Percentiles rank a stretch among this genome's conserved stretches.
Conservation (phyloP, 2,888 invertebrate species). For the Aspidiotus rigidus region DNA sequence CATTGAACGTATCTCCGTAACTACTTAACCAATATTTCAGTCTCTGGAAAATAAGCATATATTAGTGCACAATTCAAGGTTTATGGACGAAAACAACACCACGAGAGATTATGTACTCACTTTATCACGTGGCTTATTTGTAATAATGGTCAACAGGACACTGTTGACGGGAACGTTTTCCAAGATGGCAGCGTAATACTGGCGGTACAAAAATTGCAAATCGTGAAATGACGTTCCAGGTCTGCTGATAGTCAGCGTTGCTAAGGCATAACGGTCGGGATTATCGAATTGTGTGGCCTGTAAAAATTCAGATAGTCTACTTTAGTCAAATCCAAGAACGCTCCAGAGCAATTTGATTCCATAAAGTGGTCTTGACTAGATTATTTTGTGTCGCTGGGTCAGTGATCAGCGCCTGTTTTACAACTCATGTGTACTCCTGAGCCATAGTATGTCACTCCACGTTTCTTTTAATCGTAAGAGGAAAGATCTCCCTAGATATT, state of each 20-base stretch:
- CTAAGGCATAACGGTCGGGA: constrained; percentile 75
- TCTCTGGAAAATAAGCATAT: constrained; percentile 44
- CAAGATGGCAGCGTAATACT: constrained; percentile 60
- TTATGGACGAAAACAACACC: no score
- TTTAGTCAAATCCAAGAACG: neutral
- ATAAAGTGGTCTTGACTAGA: neutral
- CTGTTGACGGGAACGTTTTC: constrained; percentile 69
- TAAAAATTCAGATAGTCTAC: constrained; percentile 29
- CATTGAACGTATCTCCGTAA: constrained; percentile 63
- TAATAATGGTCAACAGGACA: constrained; percentile 56
- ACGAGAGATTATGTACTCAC: constrained; percentile 38
- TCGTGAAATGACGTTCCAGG: constrained; percentile 48
- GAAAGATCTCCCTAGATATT: no score
- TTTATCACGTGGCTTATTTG: constrained; percentile 51
- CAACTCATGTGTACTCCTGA: no score
- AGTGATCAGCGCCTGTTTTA: no score
- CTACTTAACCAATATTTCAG: constrained; percentile 64
- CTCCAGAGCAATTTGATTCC: neutral
- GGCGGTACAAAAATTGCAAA: constrained; percentile 60
- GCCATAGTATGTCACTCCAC: no score
- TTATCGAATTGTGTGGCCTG: constrained; percentile 76
- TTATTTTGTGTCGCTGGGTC: neutral
- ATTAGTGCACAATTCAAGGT: no score
- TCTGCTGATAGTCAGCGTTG: constrained; percentile 62
- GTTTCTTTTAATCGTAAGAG: no score